Evolutionary conservation across 2,888 invertebrate species (phyloP), one percentile per base, ranked within the genome.

Genomic region (Seira sanloemensis): DNA sequence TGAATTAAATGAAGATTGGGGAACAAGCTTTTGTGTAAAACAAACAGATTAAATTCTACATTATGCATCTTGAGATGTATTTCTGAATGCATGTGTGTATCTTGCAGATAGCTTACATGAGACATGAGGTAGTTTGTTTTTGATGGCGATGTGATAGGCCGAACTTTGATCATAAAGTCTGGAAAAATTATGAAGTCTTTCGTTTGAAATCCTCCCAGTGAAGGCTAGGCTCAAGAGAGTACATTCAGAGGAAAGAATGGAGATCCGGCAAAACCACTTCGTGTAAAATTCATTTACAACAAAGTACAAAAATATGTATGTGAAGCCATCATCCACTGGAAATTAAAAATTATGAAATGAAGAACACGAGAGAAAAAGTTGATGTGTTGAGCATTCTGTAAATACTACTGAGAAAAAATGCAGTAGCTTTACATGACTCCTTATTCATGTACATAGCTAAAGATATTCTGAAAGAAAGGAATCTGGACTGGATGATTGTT

Each of bases 231-330:
- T n/a, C n/a, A n/a, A n/a, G n/a, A n/a, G n/a, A n/a, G n/a, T n/a
- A n/a, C n/a, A n/a, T n/a, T n/a, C n/a, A n/a, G n/a, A n/a, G n/a
- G n/a, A n/a, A n/a, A n/a, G n/a, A 66, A 66, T 21, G 12, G 5
- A 66, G 23, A 73, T 79, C 72, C 67, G 73, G 79, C 73, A 21
- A 66, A 79, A 78, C 79, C 79, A 79, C 79, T 79, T 79, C 79
- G 79, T 79, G 79, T 79, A 79, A 73, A 79, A 79, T 79, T 79
- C 79, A 79, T 79, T 79, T 79, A 79, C 79, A 79, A 50, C 79
- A 65, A 73, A 50, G 79, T 79, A 79, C 72, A 79, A 79, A 79
- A 37, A 37, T n/a, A n/a, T n/a, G n/a, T n/a, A n/a, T 66, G 66
- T 67, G 37, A 37, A 37, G 37, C 37, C 37, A 37, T 37, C 37